These are phyloP conservation scores for Enteromius viviparus DNA, from an alignment of 2,797 vertebrate species.

Conservation along the genomic window DNA sequence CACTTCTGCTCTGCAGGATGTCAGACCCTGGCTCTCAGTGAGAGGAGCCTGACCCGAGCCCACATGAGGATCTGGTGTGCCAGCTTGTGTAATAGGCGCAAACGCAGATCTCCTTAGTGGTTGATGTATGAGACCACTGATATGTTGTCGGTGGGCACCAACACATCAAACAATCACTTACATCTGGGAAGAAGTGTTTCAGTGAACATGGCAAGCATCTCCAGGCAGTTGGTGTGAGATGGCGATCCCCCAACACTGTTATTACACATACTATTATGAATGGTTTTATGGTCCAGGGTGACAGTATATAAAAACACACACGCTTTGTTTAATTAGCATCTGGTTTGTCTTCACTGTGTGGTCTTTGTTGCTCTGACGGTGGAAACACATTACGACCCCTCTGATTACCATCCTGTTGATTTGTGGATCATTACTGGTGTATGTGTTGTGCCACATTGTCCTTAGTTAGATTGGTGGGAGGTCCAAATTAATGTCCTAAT, in stretches of 20 bases:
- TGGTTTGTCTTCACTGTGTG: slow-evolving; percentile 36
- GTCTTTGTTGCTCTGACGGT: slow-evolving; percentile 27
- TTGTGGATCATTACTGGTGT: slow-evolving; percentile 26
- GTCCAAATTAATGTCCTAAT: slow-evolving; percentile 47
- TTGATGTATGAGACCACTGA: no score
- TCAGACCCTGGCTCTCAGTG: no score
- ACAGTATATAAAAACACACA: neutral
- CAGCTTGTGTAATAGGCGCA: no score
- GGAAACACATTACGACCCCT: neutral
- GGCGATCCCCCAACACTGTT: neutral
- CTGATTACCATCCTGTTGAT: slow-evolving; percentile 41
- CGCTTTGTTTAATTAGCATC: slow-evolving; percentile 41
- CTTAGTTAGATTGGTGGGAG: slow-evolving; percentile 29
- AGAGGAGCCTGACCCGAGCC: no score
- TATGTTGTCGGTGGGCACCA: no score
- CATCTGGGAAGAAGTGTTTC: no score
- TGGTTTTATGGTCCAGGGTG: neutral
- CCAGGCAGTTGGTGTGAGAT: no score
- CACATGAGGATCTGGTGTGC: no score
- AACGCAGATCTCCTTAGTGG: no score
- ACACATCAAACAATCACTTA: no score
- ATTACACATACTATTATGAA: neutral
- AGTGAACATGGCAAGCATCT: no score
- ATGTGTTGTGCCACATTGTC: slow-evolving; percentile 19
- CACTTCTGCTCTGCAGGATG: no score